A percentile compares a stretch with the other conserved stretches of the same genome.
These are phyloP conservation scores for Taeniopygia guttata DNA, from an alignment of 2,797 vertebrate genomes.

Conservation along the genomic window DNA sequence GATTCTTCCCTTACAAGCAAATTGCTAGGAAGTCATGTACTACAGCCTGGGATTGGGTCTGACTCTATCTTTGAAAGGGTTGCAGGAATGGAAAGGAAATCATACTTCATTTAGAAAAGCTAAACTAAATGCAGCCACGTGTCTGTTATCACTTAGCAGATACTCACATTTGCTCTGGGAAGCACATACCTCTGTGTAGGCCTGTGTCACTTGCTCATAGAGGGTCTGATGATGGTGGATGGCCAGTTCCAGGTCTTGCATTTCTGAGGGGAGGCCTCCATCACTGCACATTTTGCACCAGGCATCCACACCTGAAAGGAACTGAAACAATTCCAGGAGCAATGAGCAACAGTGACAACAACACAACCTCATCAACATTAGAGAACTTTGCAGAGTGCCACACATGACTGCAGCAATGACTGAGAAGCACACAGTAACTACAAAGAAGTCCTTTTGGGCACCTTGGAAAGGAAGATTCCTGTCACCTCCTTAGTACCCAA, in stretches of 20 bases:
- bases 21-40: neutral
- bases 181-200: conserved; percentile 88
- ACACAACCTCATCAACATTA: neutral
- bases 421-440: neutral
- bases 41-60: neutral
- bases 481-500: neutral
- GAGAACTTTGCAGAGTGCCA: neutral
- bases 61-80: neutral
- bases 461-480: neutral
- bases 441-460: neutral
- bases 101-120: neutral
- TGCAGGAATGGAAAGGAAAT: neutral
- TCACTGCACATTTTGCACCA: conserved; percentile 99
- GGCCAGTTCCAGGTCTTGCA: conserved; percentile 95
- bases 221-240: conserved; percentile 97
- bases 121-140: neutral
- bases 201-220: conserved; percentile 97
- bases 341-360: neutral
- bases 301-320: conserved; percentile 92
- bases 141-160: neutral
- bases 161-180: neutral
- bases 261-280: conserved; percentile 91
- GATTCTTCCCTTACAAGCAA: neutral
- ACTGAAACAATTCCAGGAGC: conserved; percentile 76
- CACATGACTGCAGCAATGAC: neutral